Evolutionary conservation across 2,113 vertebrate species (phyloP), one percentile per base, ranked within the genome.

Genomic region (Gila orcuttii): DNA sequence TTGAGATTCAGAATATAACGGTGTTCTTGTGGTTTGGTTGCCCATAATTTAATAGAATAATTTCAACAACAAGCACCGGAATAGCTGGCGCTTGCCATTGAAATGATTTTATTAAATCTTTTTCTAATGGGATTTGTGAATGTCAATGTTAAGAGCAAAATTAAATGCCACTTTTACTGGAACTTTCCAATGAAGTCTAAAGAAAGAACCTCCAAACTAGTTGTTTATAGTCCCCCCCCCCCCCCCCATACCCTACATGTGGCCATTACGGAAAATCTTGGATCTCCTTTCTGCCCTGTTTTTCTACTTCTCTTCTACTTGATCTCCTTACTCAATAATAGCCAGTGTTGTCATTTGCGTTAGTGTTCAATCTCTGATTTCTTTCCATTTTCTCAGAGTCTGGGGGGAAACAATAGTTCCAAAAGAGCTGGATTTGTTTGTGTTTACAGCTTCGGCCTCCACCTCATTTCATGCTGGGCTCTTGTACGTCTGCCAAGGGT

Each of bases 341-440:
- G 88, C 42, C 60, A 83, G 64, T 6, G 64, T 42, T 69, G 68
- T 83, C 36, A 36, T 84, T 88, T 85, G 91, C 89, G 88, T 89
- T 83, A 90, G 90, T 79, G 87, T 79, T 90, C 62, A 89, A 91
- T 92, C 90, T 91, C 25, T 66, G 25, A 59, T 81, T 86, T 89
- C 76, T 90, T 88, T 86, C 86, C 88, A 89, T 83, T 83, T 91
- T 69, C 86, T 89, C 81, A 87, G 68, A 78, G 79, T 88, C 73
- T 64, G 76, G 85, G 88, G 86, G 79, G 86, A 90, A 92, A 89
- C 82, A 91, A 88, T 77, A 66, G 62, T 77, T 87, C 78, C 59
- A 86, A 62, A 86, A 91, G 69, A 90, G 69, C 85, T 85, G 25
- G 87, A 90, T 55, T 87, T 89, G 87, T 90, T 91, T 88, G 83